Base-by-base conservation (phyloP, 2,888 invertebrate genomes). In the Temnothorax ravouxi region DNA sequence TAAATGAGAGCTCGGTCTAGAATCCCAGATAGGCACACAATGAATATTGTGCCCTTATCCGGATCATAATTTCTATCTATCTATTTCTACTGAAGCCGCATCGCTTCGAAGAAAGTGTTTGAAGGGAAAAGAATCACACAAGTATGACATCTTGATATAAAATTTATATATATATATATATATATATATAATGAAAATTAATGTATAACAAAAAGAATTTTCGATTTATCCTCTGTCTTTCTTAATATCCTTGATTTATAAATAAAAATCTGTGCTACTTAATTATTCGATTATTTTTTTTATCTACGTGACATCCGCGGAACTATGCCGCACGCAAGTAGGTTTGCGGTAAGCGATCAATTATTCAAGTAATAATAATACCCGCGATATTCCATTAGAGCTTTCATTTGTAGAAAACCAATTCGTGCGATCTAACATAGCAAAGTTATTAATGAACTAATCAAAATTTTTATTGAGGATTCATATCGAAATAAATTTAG, bases 301-400 rank as follows among this genome's bases (percentile, higher is more conserved):
- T 18, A 15, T 15, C 15, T 67, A n/a, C 13, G 3, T n/a, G 25
- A 52, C 9, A 15, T 29, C 9, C n/a, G 11, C n/a, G 13, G 6
- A 1, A 34, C 15, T 38, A 18, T 21, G 41, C 13, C 34, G 54
- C 54, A 76, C 15, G 25, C 41, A 44, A 56, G n/a, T 56, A 44
- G 6, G n/a, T 15, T 69, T 21, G 15, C 44, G 41, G 41, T n/a
- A 25, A 41, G 44, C 52, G 21, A 79, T 79, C 18, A 47, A 69
- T 79, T 56, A 79, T 79, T 79, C 44, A 67, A 34, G 15, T 34
- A 13, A 54, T 6, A 18, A 52, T 29, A 44, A 79, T 21, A 41
- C 47, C 5, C 3, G 61, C 15, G 29, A 54, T 54, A 34, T 56
- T 79, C 11, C 2, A 29, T 29, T 3, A 8, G 18, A 52, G n/a